Percentiles rank a stretch among this genome's conserved stretches.
phyloP scores from a whole-genome alignment of 2,888 invertebrate genomes.

The Cosmopolites sordidus region DNA sequence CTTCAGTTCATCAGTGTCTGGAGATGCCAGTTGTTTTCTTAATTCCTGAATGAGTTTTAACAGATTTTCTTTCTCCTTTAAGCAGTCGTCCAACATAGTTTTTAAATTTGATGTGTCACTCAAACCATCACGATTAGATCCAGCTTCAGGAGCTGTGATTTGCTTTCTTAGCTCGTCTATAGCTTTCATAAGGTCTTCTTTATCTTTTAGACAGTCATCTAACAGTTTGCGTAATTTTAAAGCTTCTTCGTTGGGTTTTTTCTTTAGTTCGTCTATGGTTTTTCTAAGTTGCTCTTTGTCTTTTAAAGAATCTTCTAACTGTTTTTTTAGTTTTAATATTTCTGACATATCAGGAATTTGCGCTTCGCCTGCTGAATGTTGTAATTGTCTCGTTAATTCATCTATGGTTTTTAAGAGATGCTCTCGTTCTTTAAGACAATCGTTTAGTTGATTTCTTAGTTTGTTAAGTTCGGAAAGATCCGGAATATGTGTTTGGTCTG shows the following conservation, averaged over 20 bases:
- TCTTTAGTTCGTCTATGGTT: slow-evolving; percentile 7
- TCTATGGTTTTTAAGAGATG: slow-evolving; percentile 7
- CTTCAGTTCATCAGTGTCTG: slow-evolving; percentile 7
- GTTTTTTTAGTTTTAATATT: not conserved
- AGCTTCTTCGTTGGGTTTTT: not conserved
- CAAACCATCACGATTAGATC: too few relatives aligned
- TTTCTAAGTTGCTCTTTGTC: slow-evolving; percentile 7
- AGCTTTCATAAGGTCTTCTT: slow-evolving; percentile 4
- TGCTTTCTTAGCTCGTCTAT: slow-evolving; percentile 7
- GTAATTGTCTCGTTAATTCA: not conserved
- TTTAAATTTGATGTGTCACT: not conserved
- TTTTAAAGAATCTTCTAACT: not conserved
- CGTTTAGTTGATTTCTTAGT: not conserved
- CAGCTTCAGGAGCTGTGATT: not conserved
- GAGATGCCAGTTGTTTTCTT: slow-evolving; percentile 7
- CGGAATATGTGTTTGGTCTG: not conserved
- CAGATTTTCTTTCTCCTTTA: slow-evolving; percentile 25
- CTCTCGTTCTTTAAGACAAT: not conserved
- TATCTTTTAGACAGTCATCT: slow-evolving; percentile 8
- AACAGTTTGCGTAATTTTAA: too few relatives aligned
- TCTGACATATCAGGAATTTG: not conserved
- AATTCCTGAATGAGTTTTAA: slow-evolving; percentile 16
- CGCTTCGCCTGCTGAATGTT: not conserved
- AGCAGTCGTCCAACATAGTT: slow-evolving; percentile 9
- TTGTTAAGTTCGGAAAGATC: slow-evolving; percentile 8